Evolutionary conservation across 1,140 invertebrate species (phyloP), one percentile per base, ranked within the genome.

Genomic region (Trialeurodes vaporariorum): DNA sequence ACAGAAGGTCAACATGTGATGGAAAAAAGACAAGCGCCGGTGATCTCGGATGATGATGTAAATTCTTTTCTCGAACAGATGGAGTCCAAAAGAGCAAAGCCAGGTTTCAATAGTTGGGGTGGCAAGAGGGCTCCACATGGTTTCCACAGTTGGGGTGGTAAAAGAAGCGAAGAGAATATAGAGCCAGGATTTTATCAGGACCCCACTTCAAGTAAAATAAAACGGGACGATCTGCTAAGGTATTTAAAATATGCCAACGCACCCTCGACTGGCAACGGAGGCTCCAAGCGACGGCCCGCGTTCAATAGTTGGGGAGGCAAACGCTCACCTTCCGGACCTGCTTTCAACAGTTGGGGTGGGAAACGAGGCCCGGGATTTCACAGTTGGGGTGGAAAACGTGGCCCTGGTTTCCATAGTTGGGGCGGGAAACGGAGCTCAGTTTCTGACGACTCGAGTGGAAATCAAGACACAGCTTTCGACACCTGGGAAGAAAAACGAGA

Each of bases 401-500:
- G 34, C 5, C 34, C 34, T 9, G 17, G 17, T 49, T 49, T 49
- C 34, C 5, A 49, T 17, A 49, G 34, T 17, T 49, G 34, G 34
- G 34, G 34, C 17, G 34, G 34, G 34, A 49, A 49, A 49, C 34
- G 34, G 17, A 17, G 5, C 17, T 17, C 34, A 5, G n/a, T n/a
- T n/a, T n/a, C n/a, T n/a, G n/a, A n/a, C n/a, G n/a, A n/a, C n/a
- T n/a, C n/a, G n/a, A n/a, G n/a, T n/a, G n/a, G n/a, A n/a, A n/a
- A n/a, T n/a, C 34, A 5, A 5, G 17, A 49, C 5, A 5, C 34
- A 17, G 34, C 34, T 5, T 49, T 49, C 34, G 17, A 49, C 34
- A 9, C 34, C 17, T 49, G 34, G 34, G 34, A 17, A 9, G 34
- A 70, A 9, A 67, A 65, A 40, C 68, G 66, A n/a, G 58, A 67